Evolutionary conservation across 2,113 vertebrate species (phyloP), one percentile per base, ranked within the genome.

Genomic region (Andinoacara biseriatus): DNA sequence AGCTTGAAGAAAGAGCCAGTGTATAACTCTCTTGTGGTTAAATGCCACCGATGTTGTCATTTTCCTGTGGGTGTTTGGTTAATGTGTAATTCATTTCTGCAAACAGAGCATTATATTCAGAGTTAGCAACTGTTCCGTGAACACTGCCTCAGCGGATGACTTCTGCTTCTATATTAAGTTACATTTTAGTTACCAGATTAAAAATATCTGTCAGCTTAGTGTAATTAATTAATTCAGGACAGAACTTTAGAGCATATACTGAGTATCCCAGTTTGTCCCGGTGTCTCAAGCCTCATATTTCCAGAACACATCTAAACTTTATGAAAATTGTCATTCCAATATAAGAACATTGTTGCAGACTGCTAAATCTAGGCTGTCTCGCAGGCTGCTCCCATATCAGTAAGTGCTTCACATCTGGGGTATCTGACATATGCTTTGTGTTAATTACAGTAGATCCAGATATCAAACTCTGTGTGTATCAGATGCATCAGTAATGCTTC

Each of bases 31-130:
- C 1, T 72, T 59, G 46, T 81, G 72, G 58, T 77, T 35, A 82
- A 78, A 83, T 86, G 62, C 15, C 43, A 61, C 33, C 24, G 18
- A 17, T 79, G 33, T 74, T 79, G 67, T 84, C 56, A 61, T n/a
- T 33, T 46, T 61, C 4, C 26, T 29, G 62, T 83, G 77, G 63
- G 74, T 75, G 67, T 76, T 60, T 61, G 59, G 18, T 84, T 61
- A 49, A 85, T 10, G 63, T 58, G 74, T 26, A 75, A 78, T 78
- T 84, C 3, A 65, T 22, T 78, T 78, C 33, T 75, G 63, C 8
- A 4, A 57, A 54, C 26, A 61, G 18, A 65, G 17, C 46, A 33
- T 54, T 72, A 72, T 72, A 72, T 72, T 72, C 67, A 33, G 46
- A 33, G 24, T 46, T 72, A 0, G 43, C 43, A 72, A 52, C 5